A percentile compares a stretch with the other conserved stretches of the same genome.
These are phyloP conservation scores for Aphelinus certus DNA, from an alignment of 1,140 invertebrate genomes.

Conservation along the genomic window DNA sequence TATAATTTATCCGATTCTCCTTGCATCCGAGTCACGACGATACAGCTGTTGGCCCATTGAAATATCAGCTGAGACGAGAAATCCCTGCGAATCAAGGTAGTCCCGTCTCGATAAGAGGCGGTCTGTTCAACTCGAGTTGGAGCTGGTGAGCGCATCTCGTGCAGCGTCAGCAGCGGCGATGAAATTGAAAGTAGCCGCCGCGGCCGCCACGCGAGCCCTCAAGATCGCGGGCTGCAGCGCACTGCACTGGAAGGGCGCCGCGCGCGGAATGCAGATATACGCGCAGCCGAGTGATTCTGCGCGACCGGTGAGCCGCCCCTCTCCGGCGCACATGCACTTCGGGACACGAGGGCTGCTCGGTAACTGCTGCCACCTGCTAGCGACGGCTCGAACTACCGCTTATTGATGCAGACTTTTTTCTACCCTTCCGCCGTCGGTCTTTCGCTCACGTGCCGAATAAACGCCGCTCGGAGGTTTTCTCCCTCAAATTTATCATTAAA, in stretches of 20 bases:
- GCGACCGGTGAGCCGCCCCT: too few species aligned
- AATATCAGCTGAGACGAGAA: too few species aligned
- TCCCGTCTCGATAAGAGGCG: too few species aligned
- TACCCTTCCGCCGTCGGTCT: neutral
- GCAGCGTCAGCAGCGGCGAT: neutral
- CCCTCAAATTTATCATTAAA: too few species aligned
- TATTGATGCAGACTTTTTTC: constrained; percentile 30
- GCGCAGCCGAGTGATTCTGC: too few species aligned
- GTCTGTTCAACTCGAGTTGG: constrained; percentile 1
- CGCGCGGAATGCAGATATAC: constrained; percentile 8
- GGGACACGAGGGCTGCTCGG: neutral
- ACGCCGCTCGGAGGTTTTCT: too few species aligned
- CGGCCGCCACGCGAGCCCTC: neutral
- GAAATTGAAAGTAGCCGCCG: constrained; percentile 13
- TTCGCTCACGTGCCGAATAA: too few species aligned
- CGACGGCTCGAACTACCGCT: constrained; percentile 1
- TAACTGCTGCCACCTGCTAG: constrained; percentile 23
- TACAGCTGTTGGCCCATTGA: too few species aligned
- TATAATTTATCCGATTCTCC: too few species aligned
- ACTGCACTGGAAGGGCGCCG: neutral
- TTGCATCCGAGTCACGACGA: too few species aligned
- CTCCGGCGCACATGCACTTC: neutral
- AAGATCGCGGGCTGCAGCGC: too few species aligned
- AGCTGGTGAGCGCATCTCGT: constrained; percentile 21
- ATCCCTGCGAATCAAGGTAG: too few species aligned